Percentiles rank a stretch among this genome's conserved stretches.
These are phyloP conservation scores for Eudemis profundana DNA, from an alignment of 2,888 invertebrate species.

Conservation along the genomic window DNA sequence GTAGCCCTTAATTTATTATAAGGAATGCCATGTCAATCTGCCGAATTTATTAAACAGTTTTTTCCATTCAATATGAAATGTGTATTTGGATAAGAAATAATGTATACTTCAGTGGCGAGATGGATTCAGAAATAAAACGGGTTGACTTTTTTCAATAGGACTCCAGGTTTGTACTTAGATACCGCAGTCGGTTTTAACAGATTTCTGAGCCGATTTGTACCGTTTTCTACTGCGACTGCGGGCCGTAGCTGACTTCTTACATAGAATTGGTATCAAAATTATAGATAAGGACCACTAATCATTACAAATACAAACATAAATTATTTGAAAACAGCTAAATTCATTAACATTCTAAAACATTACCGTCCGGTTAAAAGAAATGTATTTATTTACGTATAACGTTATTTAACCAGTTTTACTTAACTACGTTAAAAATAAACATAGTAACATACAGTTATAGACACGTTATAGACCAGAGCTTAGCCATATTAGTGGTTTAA, in stretches of 20 bases:
- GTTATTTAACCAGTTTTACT: slow-evolving; percentile 41
- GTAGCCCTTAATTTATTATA: neutral
- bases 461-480: slow-evolving; percentile 20
- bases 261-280: slow-evolving; percentile 45
- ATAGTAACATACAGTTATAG: slow-evolving; percentile 2
- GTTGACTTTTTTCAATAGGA: slow-evolving; percentile 4
- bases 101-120: neutral
- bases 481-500: slow-evolving; percentile 9
- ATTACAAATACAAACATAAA: slow-evolving; percentile 35
- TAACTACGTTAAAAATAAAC: slow-evolving; percentile 26
- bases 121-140: neutral
- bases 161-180: slow-evolving; percentile 14
- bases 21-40: no score
- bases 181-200: slow-evolving; percentile 15
- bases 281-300: slow-evolving; percentile 52
- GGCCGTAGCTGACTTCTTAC: slow-evolving; percentile 17
- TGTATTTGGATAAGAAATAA: neutral
- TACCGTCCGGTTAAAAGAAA: slow-evolving; percentile 63
- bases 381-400: slow-evolving; percentile 47
- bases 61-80: neutral
- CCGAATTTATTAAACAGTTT: neutral
- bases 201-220: slow-evolving; percentile 24
- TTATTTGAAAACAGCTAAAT: slow-evolving; percentile 41
- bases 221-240: slow-evolving; percentile 31
- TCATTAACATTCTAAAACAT: slow-evolving; percentile 56